phyloP scores from a whole-genome alignment of 2,888 invertebrate genomes.

The Phyllotreta cruciferae region DNA sequence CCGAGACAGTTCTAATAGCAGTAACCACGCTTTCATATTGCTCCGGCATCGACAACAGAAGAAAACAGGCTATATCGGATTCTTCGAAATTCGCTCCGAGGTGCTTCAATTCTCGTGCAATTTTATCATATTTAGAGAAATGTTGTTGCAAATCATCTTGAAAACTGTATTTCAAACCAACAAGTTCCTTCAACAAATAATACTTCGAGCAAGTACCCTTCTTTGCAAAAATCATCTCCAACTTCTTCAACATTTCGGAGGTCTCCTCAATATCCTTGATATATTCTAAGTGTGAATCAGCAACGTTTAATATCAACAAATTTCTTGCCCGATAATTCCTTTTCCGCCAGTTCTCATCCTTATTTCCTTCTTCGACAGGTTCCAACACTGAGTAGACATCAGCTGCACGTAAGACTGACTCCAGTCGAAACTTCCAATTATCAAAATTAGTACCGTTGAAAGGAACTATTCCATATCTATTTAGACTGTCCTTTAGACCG shows the following conservation, averaged over 20 bases:
- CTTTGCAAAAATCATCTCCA: constrained; percentile 35
- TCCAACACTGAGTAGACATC: constrained; percentile 18
- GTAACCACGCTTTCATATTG: constrained; percentile 39
- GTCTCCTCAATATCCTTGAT: constrained; percentile 35
- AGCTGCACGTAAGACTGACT: background rate
- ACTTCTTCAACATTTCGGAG: constrained; percentile 34
- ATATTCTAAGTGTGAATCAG: constrained; percentile 38
- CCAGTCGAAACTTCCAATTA: background rate
- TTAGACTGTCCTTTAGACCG: no score
- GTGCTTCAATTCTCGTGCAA: constrained; percentile 36
- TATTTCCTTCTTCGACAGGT: constrained; percentile 9
- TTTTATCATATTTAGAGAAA: constrained; percentile 34
- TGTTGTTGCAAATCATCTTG: constrained; percentile 25
- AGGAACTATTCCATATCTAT: no score
- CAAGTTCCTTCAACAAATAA: constrained; percentile 24
- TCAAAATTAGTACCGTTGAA: no score
- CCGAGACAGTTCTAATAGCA: constrained; percentile 35
- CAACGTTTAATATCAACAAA: constrained; percentile 22
- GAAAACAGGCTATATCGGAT: no score
- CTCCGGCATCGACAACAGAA: constrained; percentile 36
- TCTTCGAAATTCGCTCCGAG: constrained; percentile 25
- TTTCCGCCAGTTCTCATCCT: constrained; percentile 24
- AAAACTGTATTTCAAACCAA: constrained; percentile 19
- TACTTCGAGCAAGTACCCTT: constrained; percentile 30
- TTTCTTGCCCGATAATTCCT: background rate